A percentile compares a stretch with the other conserved stretches of the same genome.
Evolutionary conservation across 2,888 invertebrate species (phyloP).

Genomic region (Gryllus longicercus): DNA sequence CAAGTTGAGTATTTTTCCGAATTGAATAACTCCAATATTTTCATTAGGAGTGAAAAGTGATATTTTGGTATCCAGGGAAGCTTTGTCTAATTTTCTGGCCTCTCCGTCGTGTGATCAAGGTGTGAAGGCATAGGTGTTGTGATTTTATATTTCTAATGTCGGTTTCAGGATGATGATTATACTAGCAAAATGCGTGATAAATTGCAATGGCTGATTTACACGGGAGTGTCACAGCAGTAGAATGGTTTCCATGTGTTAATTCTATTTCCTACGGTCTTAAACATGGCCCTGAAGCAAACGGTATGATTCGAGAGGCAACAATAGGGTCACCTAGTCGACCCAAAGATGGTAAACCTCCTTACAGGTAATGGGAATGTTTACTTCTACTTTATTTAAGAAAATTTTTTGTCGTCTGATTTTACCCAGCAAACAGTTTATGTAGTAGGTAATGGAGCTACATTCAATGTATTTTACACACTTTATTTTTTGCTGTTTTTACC

Average conservation of each 20-base stretch:
- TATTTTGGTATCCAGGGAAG: too few species aligned
- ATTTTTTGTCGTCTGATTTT: too few species aligned
- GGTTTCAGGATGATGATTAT: background rate
- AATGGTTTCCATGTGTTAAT: constrained; percentile 51
- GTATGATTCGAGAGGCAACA: constrained; percentile 36
- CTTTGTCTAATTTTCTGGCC: too few species aligned
- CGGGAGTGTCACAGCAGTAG: constrained; percentile 51
- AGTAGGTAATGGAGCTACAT: too few species aligned
- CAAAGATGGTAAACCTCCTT: constrained; percentile 57
- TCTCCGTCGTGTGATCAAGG: background rate
- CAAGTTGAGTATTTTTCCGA: background rate
- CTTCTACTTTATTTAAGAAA: too few species aligned
- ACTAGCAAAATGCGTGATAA: background rate
- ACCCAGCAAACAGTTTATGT: too few species aligned
- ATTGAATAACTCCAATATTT: too few species aligned
- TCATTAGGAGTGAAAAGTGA: too few species aligned
- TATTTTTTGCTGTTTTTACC: too few species aligned
- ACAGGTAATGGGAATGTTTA: constrained; percentile 49
- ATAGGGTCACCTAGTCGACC: constrained; percentile 37
- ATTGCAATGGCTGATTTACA: constrained; percentile 44
- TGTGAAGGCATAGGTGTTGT: constrained; percentile 22
- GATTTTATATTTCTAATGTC: too few species aligned
- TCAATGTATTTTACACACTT: too few species aligned
- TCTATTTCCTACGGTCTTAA: constrained; percentile 40
- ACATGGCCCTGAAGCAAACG: constrained; percentile 32